Evolutionary conservation across 1,140 invertebrate species (phyloP).

Genomic region (Proales similis): DNA sequence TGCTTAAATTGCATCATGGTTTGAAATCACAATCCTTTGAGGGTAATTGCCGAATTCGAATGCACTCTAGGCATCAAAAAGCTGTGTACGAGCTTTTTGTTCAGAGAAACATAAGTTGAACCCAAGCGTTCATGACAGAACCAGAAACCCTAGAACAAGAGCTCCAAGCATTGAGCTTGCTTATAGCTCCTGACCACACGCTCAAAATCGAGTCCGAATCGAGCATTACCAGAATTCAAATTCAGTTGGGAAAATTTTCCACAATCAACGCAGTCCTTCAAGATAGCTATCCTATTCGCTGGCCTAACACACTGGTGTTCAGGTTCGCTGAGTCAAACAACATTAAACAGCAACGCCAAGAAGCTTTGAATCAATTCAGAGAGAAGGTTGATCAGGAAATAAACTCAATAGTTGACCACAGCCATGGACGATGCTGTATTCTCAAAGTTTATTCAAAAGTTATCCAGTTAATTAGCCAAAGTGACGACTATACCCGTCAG

Average conservation of each 20-base stretch:
- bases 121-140: too few species aligned
- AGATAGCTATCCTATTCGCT: slow-evolving; percentile 13
- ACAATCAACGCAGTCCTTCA: neutral
- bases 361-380: slow-evolving; percentile 8
- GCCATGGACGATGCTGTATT: neutral
- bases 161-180: too few species aligned
- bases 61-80: too few species aligned
- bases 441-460: slow-evolving; percentile 1
- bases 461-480: neutral
- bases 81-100: too few species aligned
- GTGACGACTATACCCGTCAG: neutral
- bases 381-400: slow-evolving; percentile 1
- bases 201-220: too few species aligned
- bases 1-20: too few species aligned
- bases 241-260: neutral
- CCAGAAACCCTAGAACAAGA: too few species aligned
- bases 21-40: too few species aligned
- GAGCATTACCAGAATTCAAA: slow-evolving; percentile 2
- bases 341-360: slow-evolving; percentile 6
- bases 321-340: neutral
- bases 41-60: too few species aligned
- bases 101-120: too few species aligned
- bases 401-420: slow-evolving; percentile 12
- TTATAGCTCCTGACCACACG: too few species aligned
- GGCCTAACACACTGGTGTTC: neutral